A percentile compares a stretch with the other conserved stretches of the same genome.
phyloP scores from a whole-genome alignment of 2,888 invertebrate genomes.

The Microchrysa polita region DNA sequence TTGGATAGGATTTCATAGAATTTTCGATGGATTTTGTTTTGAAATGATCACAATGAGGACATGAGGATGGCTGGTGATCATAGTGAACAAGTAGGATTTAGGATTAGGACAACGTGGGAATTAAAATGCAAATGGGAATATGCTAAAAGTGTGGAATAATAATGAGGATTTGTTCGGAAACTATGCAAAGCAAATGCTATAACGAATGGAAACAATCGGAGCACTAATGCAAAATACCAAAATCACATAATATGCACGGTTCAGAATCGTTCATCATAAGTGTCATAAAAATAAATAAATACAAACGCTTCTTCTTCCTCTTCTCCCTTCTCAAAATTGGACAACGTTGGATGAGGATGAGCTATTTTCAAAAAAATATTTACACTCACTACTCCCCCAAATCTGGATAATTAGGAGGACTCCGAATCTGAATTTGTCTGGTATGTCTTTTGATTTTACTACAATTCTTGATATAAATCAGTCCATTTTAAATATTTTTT shows the following conservation, averaged over 20 bases:
- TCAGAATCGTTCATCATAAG: conserved; percentile 31
- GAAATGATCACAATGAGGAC: background rate
- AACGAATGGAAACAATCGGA: conserved; percentile 16
- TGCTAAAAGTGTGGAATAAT: background rate
- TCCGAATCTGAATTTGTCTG: conserved; percentile 22
- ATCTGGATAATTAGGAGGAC: conserved; percentile 28
- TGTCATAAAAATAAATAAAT: no score
- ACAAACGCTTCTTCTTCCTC: conserved; percentile 4
- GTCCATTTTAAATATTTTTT: conserved; percentile 28
- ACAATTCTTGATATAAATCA: conserved; percentile 3
- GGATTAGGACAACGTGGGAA: conserved; percentile 49
- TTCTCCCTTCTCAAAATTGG: conserved; percentile 4
- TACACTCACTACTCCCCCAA: conserved; percentile 1
- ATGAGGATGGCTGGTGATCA: conserved; percentile 24
- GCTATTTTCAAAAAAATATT: conserved; percentile 14
- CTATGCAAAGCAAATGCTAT: background rate
- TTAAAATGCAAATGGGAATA: conserved; percentile 1
- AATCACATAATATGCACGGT: conserved; percentile 25
- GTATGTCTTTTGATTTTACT: conserved; percentile 29
- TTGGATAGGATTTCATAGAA: conserved; percentile 47
- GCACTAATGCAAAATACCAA: background rate
- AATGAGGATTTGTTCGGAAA: background rate
- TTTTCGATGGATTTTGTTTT: conserved; percentile 46
- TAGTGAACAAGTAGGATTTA: conserved; percentile 45
- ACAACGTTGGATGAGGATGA: conserved; percentile 38